Base-by-base conservation (phyloP, 2,888 invertebrate genomes). In the Azorinus chamasolen region DNA sequence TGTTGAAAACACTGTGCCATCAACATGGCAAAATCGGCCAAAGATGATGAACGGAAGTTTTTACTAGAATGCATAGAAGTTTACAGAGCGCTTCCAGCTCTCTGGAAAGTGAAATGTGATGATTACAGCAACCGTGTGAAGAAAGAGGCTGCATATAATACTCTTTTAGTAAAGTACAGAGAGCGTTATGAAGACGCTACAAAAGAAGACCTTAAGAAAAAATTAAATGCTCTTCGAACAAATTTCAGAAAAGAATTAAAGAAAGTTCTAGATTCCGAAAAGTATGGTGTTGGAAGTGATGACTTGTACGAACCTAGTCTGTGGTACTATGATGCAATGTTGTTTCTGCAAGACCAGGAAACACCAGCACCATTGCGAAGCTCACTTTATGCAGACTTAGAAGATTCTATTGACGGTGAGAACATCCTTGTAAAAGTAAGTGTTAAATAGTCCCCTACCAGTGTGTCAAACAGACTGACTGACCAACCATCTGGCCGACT, bases 81-180 rank as follows among this genome's bases (percentile, higher is more conserved):
- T 24, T 88, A 89, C 68, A 73, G 69, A 75, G 57, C 51, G 24
- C 54, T 82, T 43, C 87, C 84, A 39, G 77, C 70, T 51, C 74
- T 88, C 43, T 88, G 88, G 87, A 84, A 87, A 65, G 59, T 85
- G 10, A 86, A 86, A 70, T 72, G 71, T 64, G 66, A 75, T 24
- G 87, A 89, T 16, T 87, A 88, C 73, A 76, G 55, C 18, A 79
- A 87, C 68, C 71, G 85, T 59, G 53, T 57, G 14, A 74, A 71
- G 70, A 87, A 86, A 70, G 79, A 78, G 12, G 54, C 55, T 37
- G 78, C 76, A 14, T 76, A 76, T 50, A 43, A 43, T 10, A 50
- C 37, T n/a, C 62, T 76, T 16, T 18, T 73, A 73, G 62, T 16
- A 45, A 79, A 79, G 61, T 79, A 55, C 45, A 43, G 51, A 57